Conservation (phyloP, 2,888 invertebrate species). For the Branchinecta sandiegonensis region DNA sequence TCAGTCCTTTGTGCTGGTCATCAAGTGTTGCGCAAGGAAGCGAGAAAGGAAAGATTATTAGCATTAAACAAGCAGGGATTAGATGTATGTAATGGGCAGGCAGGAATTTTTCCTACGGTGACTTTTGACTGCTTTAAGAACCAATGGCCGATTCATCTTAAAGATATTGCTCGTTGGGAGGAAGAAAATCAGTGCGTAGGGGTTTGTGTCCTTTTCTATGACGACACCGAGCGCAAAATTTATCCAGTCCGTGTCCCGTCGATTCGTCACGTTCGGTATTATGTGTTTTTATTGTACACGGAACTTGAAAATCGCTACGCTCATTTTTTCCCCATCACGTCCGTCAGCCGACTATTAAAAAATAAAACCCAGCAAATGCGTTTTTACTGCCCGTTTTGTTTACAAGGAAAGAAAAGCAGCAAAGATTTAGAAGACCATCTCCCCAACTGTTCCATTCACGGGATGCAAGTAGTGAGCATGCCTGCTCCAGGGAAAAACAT, state of each 20-base stretch:
- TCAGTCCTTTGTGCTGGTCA: too few relatives aligned
- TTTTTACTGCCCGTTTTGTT: neutral
- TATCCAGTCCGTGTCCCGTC: neutral
- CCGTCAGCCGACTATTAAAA: neutral
- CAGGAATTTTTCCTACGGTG: neutral
- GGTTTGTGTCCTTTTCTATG: neutral
- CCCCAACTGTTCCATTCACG: neutral
- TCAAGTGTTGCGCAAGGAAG: too few relatives aligned
- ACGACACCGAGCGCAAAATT: neutral
- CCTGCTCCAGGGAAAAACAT: neutral
- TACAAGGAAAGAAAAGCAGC: neutral
- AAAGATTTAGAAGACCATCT: neutral
- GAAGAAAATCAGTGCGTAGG: neutral
- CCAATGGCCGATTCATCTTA: neutral
- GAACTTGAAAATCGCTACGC: neutral
- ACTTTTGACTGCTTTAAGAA: neutral
- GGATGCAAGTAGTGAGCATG: neutral
- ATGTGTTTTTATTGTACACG: neutral
- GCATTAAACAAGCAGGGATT: too few relatives aligned
- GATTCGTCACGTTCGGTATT: neutral
- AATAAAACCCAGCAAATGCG: neutral
- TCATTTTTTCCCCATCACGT: neutral
- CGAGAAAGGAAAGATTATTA: too few relatives aligned
- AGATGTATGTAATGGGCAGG: too few relatives aligned
- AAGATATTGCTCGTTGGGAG: neutral